These are phyloP conservation scores for Trissonchulus latispiculum DNA, from an alignment of 2,888 invertebrate genomes.

Conservation along the genomic window DNA sequence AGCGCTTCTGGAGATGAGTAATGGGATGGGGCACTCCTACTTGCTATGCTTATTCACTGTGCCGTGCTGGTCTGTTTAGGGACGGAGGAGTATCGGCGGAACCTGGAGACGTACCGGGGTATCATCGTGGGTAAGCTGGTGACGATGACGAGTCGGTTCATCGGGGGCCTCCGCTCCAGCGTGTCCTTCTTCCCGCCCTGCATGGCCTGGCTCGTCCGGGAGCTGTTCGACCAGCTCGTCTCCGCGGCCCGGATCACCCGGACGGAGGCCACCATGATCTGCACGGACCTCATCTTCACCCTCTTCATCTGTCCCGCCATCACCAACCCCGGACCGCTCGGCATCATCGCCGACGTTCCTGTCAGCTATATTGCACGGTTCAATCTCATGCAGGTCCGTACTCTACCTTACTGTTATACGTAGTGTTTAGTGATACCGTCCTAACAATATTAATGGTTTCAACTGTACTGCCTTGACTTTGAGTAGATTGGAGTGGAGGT, in stretches of 20 bases:
- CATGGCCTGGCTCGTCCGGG: slow-evolving; percentile 77
- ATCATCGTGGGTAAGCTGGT: slow-evolving; percentile 59
- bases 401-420: too few species aligned
- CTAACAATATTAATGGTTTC: too few species aligned
- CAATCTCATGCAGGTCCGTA: slow-evolving; percentile 54
- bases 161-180: slow-evolving; percentile 65
- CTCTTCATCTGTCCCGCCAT: slow-evolving; percentile 92
- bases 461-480: too few species aligned
- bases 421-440: too few species aligned
- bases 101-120: slow-evolving; percentile 65
- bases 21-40: too few species aligned
- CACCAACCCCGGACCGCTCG: slow-evolving; percentile 86
- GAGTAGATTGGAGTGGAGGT: too few species aligned
- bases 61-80: too few species aligned
- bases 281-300: slow-evolving; percentile 82
- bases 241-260: not conserved
- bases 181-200: slow-evolving; percentile 81
- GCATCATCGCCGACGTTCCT: slow-evolving; percentile 74
- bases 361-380: slow-evolving; percentile 80
- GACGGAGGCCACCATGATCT: slow-evolving; percentile 51
- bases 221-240: slow-evolving; percentile 62
- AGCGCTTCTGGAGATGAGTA: too few species aligned
- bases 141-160: slow-evolving; percentile 66
- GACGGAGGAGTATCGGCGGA: slow-evolving; percentile 63
- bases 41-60: too few species aligned